Evolutionary conservation across 2,888 invertebrate genomes (phyloP).

Genomic region (Melieria omissa): DNA sequence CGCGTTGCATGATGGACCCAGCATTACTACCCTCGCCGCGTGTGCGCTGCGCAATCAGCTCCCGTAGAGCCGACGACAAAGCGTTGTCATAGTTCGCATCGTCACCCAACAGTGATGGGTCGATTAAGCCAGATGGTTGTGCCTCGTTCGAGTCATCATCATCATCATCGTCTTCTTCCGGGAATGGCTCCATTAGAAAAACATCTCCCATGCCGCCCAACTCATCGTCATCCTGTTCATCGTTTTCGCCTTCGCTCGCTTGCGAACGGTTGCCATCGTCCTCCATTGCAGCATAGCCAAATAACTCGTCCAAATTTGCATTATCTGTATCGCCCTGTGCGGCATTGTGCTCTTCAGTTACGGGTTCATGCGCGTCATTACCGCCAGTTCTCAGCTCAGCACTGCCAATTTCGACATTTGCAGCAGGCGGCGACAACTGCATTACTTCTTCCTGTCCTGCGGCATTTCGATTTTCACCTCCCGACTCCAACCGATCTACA

Average conservation of each 20-base stretch:
- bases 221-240: conserved; percentile 6
- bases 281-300: no score
- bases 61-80: conserved; percentile 37
- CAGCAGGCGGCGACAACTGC: background rate
- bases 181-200: conserved; percentile 20
- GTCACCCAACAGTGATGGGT: no score
- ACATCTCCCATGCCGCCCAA: background rate
- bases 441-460: background rate
- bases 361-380: no score
- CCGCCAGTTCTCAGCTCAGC: no score
- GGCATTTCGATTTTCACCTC: background rate
- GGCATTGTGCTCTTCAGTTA: no score
- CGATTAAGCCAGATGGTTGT: conserved; percentile 28
- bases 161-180: conserved; percentile 29
- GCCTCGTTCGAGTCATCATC: conserved; percentile 40
- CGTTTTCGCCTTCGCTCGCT: background rate
- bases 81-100: conserved; percentile 26
- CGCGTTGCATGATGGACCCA: conserved; percentile 33
- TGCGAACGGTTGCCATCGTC: background rate
- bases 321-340: no score
- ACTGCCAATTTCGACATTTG: no score
- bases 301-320: no score
- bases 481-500: background rate
- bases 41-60: conserved; percentile 43
- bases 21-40: conserved; percentile 42